A percentile compares a stretch with the other conserved stretches of the same genome.
phyloP scores from a whole-genome alignment of 2,888 invertebrate genomes.

The Sinopyrophorus schimmeli region DNA sequence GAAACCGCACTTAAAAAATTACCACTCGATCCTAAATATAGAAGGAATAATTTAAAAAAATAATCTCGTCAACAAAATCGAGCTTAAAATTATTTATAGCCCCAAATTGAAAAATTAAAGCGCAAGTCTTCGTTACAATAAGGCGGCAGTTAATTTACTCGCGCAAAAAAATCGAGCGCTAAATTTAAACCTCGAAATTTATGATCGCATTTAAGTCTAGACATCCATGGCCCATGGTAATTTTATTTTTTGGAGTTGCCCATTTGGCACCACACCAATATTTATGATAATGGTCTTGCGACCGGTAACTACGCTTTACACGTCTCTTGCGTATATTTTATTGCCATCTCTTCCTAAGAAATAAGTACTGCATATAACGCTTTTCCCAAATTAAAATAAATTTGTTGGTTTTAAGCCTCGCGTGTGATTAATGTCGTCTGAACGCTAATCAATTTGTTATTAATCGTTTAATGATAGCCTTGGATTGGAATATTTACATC shows the following conservation, averaged over 20 bases:
- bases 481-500: too few species aligned
- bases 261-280: constrained; percentile 35
- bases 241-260: constrained; percentile 36
- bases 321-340: constrained; percentile 23
- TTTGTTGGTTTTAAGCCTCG: constrained; percentile 1
- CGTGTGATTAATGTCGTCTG: too few species aligned
- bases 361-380: too few species aligned
- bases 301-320: constrained; percentile 26
- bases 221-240: constrained; percentile 33
- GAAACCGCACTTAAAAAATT: too few species aligned
- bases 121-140: constrained; percentile 16
- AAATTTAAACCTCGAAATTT: constrained; percentile 36
- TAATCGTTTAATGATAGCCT: too few species aligned
- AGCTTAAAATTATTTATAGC: constrained; percentile 12
- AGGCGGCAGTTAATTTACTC: constrained; percentile 34
- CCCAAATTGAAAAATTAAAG: constrained; percentile 29
- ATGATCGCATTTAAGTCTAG: constrained; percentile 38
- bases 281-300: constrained; percentile 33
- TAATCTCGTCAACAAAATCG: too few species aligned
- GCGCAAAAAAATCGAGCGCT: constrained; percentile 31
- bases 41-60: too few species aligned
- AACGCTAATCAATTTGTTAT: too few species aligned
- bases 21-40: too few species aligned
- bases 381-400: constrained; percentile 11
- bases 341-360: constrained; percentile 16